phyloP scores from a whole-genome alignment of 2,888 invertebrate genomes.

The Stenichneumon culpator region DNA sequence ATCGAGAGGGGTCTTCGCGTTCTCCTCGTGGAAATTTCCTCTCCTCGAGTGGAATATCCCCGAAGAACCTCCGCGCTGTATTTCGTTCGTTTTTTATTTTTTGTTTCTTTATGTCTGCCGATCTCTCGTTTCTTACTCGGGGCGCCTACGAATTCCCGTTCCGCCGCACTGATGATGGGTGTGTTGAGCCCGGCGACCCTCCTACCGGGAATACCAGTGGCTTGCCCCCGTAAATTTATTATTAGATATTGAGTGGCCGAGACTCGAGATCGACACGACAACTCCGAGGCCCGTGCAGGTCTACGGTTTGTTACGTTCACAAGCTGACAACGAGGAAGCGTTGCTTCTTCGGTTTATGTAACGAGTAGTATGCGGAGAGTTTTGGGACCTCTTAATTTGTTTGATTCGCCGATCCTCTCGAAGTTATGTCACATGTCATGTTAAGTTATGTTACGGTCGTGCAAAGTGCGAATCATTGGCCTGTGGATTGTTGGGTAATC shows the following conservation, averaged over 20 bases:
- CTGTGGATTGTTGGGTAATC: too few species aligned
- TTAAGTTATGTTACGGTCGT: too few species aligned
- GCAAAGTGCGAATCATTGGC: too few species aligned
- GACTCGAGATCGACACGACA: not conserved
- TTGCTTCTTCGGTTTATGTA: too few species aligned
- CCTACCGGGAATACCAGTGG: conserved; percentile 10
- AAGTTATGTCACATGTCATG: too few species aligned
- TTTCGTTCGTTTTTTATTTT: not conserved
- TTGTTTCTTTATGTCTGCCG: not conserved
- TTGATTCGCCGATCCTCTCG: too few species aligned
- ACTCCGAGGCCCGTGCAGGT: not conserved
- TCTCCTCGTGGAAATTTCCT: conserved; percentile 69
- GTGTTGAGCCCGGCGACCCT: conserved; percentile 11
- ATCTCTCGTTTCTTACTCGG: not conserved
- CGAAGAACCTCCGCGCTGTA: conserved; percentile 36
- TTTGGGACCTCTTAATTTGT: too few species aligned
- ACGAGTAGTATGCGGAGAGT: too few species aligned
- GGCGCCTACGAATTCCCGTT: not conserved
- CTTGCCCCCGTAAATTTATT: conserved; percentile 26
- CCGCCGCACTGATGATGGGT: conserved; percentile 7
- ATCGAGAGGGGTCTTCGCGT: conserved; percentile 5
- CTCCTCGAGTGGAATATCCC: conserved; percentile 67
- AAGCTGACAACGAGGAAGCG: too few species aligned
- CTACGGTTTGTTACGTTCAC: not conserved
- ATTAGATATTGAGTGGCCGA: not conserved